These are phyloP conservation scores for Dendroctonus ponderosae DNA, from an alignment of 1,140 invertebrate species.

Conservation along the genomic window DNA sequence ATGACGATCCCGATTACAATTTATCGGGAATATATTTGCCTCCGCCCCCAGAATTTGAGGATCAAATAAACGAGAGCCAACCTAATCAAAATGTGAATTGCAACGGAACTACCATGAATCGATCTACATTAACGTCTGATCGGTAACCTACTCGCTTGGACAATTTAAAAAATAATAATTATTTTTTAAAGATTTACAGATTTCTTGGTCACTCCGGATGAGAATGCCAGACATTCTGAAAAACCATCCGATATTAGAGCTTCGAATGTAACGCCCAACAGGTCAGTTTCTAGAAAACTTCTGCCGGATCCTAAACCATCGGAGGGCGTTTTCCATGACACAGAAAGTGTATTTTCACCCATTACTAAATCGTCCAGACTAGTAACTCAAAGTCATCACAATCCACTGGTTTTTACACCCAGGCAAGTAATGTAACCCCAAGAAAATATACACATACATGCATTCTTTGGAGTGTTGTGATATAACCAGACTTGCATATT, in stretches of 20 bases:
- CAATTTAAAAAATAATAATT: background rate
- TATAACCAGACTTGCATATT: background rate
- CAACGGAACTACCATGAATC: background rate
- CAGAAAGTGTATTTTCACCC: no score
- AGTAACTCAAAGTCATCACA: background rate
- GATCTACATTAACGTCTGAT: background rate
- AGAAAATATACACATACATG: background rate
- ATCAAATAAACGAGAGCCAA: constrained; percentile 9
- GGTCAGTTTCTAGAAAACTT: no score
- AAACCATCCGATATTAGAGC: background rate
- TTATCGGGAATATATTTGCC: constrained; percentile 9
- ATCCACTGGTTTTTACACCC: background rate
- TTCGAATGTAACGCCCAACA: no score
- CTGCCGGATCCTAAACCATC: no score
- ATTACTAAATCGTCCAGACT: background rate
- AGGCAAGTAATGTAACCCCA: background rate
- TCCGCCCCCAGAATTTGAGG: constrained; percentile 32
- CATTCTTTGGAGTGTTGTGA: background rate
- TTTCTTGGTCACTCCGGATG: background rate
- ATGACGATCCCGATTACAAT: no score
- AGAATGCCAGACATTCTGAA: background rate
- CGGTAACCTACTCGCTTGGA: background rate
- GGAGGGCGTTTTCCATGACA: no score
- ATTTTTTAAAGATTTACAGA: constrained; percentile 8
- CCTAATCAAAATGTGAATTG: background rate